phyloP scores from a whole-genome alignment of 1,140 invertebrate species.

The Scaptodrosophila lebanonensis region DNA sequence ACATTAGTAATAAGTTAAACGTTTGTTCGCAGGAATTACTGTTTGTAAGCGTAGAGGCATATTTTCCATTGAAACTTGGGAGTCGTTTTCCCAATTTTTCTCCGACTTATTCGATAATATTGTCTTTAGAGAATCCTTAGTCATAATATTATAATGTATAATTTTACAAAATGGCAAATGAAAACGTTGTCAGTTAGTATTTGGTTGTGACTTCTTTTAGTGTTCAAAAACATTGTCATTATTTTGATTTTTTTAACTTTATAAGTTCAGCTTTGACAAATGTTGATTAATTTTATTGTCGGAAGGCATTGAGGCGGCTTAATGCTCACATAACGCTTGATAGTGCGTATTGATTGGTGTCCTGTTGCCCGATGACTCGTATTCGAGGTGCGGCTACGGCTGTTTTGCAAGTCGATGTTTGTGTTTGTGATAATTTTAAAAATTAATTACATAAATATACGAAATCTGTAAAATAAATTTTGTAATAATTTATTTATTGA shows the following conservation, averaged over 20 bases:
- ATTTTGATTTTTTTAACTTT: background rate
- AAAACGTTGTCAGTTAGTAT: no score
- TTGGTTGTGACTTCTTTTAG: background rate
- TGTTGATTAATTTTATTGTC: slow-evolving; percentile 65
- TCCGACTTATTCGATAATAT: no score
- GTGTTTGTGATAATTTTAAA: slow-evolving; percentile 75
- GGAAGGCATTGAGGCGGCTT: slow-evolving; percentile 59
- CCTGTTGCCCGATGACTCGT: slow-evolving; percentile 1
- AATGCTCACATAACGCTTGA: slow-evolving; percentile 53
- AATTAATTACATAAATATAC: slow-evolving; percentile 75
- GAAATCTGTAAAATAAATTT: slow-evolving; percentile 74
- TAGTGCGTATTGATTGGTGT: slow-evolving; percentile 43
- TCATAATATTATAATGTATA: no score
- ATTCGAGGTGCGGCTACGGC: slow-evolving; percentile 30
- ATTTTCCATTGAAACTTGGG: no score
- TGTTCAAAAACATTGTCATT: background rate
- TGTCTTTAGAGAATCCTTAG: no score
- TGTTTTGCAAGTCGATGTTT: slow-evolving; percentile 43
- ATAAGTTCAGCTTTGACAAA: slow-evolving; percentile 36
- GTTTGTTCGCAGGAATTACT: no score
- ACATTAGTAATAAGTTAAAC: no score
- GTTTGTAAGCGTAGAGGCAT: no score
- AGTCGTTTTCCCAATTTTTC: no score
- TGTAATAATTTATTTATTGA: slow-evolving; percentile 76
- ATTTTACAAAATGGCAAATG: no score